Base-by-base conservation (phyloP, 2,113 vertebrate species). In the Cranoglanis bouderius region DNA sequence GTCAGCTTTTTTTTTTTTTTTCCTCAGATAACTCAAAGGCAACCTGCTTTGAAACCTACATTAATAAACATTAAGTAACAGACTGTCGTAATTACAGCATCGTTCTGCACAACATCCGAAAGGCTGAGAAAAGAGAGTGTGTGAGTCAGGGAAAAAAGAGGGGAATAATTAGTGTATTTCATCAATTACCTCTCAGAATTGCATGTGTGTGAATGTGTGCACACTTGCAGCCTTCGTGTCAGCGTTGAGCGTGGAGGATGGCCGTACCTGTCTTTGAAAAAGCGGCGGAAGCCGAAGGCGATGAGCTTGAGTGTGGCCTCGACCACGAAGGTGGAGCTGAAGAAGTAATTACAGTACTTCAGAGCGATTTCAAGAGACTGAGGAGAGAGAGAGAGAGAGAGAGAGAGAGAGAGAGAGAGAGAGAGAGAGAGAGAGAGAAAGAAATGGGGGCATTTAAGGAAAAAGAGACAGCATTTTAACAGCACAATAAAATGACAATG, bases 291-390 rank as follows among this genome's bases (percentile, higher is more conserved):
- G 53, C 98, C 98, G 46, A 99, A 99, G 0, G 98, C 97, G 84
- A 99, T 96, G 90, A 99, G 94, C 93, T 99, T 99, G 90, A 99
- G 95, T 57, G 96, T 94, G 5, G 98, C 96, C 93, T 99, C 98
- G 86, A 99, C 95, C 92, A 99, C 98, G 70, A 99, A 99, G 85
- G 98, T 98, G 3, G 97, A 97, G 86, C 97, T 99, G 95, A 99
- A 99, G 94, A 99, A 95, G 93, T 99, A 99, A 96, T 99, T 99
- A 94, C 98, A 99, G 93, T 99, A 99, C 90, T 99, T 99, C 90
- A 99, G 96, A 4, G 96, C 94, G 0, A 96, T 97, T 92, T 99
- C 98, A 92, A 99, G 93, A 53, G 98, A 99, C 98, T 99, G 90
- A 53, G 85, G 29, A 88, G 59, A 85, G 26, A 91, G 32, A 81